phyloP scores from a whole-genome alignment of 2,888 invertebrate species.

The Lasioglossum lativentre region DNA sequence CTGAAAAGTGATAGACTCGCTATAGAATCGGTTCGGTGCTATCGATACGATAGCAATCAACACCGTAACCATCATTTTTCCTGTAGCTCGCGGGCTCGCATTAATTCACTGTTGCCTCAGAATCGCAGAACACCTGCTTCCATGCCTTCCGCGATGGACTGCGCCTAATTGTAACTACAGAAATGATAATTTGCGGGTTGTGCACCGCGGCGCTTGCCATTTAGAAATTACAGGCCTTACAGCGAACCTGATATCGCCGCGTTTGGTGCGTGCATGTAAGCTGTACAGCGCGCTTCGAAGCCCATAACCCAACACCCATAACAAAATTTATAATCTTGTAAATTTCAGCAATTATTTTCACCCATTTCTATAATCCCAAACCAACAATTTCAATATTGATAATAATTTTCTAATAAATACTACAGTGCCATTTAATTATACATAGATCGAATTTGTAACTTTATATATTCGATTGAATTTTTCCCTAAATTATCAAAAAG shows the following conservation, averaged over 20 bases:
- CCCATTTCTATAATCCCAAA: neutral
- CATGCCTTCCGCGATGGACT: constrained; percentile 32
- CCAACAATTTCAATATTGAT: neutral
- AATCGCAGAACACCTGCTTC: constrained; percentile 44
- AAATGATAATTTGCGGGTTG: constrained; percentile 40
- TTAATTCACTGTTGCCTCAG: constrained; percentile 46
- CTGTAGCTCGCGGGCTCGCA: constrained; percentile 3
- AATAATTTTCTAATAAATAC: too few species aligned
- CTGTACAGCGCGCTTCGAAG: constrained; percentile 12
- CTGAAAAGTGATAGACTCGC: neutral
- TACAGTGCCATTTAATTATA: too few species aligned
- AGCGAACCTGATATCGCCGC: constrained; percentile 1
- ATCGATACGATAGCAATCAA: constrained; percentile 65
- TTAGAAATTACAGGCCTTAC: constrained; percentile 40
- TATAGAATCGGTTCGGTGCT: constrained; percentile 60
- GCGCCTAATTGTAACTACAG: constrained; percentile 38
- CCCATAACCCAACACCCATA: constrained; percentile 21
- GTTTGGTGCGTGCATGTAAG: neutral
- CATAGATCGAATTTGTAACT: neutral
- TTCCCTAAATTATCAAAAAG: constrained; percentile 1
- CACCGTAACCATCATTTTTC: constrained; percentile 58
- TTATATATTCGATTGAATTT: neutral
- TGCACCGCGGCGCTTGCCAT: constrained; percentile 26
- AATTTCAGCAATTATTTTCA: neutral
- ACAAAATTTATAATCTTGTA: constrained; percentile 24